These are phyloP conservation scores for Oreochromis niloticus DNA, from an alignment of 2,113 vertebrate genomes.

Conservation along the genomic window DNA sequence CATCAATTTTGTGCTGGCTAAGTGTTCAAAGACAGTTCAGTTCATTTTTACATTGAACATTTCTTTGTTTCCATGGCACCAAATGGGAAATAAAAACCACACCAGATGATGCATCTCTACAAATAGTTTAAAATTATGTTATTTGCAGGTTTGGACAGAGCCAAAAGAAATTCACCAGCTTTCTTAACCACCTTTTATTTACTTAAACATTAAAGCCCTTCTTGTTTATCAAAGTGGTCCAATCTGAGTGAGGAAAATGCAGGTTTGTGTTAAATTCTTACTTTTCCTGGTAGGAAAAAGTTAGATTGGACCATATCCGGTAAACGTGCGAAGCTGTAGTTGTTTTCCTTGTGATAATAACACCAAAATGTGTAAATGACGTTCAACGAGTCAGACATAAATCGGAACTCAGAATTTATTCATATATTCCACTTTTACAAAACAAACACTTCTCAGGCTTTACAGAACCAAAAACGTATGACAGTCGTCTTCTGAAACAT, in stretches of 20 bases:
- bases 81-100: neutral
- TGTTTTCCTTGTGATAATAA: neutral
- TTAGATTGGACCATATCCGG: neutral
- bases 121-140: neutral
- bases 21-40: neutral
- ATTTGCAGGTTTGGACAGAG: neutral
- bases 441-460: conserved; percentile 28
- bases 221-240: neutral
- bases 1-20: neutral
- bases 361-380: neutral
- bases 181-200: neutral
- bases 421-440: conserved; percentile 26
- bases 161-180: neutral
- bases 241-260: neutral
- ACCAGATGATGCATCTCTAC: neutral
- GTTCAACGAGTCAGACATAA: neutral
- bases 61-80: neutral
- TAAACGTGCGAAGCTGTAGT: neutral
- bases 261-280: neutral
- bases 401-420: conserved; percentile 53
- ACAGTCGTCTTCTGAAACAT: neutral
- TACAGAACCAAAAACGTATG: conserved; percentile 37
- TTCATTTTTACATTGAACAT: neutral
- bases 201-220: neutral
- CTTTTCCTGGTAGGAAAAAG: neutral